These are phyloP conservation scores for Schlechtendalia chinensis DNA, from an alignment of 1,140 invertebrate species.

Conservation along the genomic window DNA sequence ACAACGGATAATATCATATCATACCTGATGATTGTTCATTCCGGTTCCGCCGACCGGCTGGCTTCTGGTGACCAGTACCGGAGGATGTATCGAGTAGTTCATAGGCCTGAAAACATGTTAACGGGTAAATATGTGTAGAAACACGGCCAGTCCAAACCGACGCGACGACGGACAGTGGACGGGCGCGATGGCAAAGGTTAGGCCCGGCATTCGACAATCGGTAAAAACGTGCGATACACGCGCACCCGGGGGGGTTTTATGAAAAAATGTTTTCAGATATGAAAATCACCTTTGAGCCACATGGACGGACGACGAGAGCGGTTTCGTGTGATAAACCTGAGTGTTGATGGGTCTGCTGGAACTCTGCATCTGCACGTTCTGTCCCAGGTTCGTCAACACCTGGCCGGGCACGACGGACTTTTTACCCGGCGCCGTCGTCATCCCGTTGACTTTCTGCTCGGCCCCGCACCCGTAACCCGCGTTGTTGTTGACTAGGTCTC, in stretches of 20 bases:
- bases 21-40: slow-evolving; percentile 29
- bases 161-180: no score
- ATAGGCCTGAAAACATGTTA: slow-evolving; percentile 3
- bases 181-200: no score
- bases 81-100: slow-evolving; percentile 20
- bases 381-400: slow-evolving; percentile 17
- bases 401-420: slow-evolving; percentile 15
- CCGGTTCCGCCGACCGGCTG: slow-evolving; percentile 3
- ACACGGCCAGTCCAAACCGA: no score
- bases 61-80: neutral
- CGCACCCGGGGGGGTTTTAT: no score
- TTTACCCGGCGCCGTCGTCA: neutral
- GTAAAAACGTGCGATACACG: no score
- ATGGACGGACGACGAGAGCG: neutral
- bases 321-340: slow-evolving; percentile 40
- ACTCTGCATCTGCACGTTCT: slow-evolving; percentile 41
- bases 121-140: neutral
- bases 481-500: slow-evolving; percentile 41
- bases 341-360: slow-evolving; percentile 27
- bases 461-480: neutral
- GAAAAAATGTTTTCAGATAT: neutral
- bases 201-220: no score
- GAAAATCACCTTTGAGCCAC: neutral
- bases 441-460: slow-evolving; percentile 29
- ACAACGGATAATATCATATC: no score